phyloP scores from a whole-genome alignment of 2,113 vertebrate species.

The Siphamia tubifer region DNA sequence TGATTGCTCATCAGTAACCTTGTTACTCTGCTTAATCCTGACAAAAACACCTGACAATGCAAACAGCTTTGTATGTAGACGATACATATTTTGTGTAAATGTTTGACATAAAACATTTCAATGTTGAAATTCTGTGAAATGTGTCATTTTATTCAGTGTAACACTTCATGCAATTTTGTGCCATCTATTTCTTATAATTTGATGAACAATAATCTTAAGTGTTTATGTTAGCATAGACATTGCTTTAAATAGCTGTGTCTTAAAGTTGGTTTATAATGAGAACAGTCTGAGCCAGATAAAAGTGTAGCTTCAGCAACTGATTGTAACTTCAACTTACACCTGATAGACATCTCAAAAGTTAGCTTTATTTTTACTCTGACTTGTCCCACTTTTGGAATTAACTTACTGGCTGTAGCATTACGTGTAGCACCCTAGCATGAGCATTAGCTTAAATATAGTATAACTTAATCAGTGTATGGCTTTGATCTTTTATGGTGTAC shows the following conservation, averaged over 20 bases:
- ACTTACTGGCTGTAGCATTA: neutral
- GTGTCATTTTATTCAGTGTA: too few relatives aligned
- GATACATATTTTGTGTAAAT: too few relatives aligned
- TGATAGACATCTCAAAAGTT: neutral
- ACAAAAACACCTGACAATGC: neutral
- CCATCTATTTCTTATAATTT: too few relatives aligned
- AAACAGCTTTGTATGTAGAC: neutral
- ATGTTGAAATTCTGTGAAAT: too few relatives aligned
- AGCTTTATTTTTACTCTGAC: neutral
- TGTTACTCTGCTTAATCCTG: neutral
- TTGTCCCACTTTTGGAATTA: too few relatives aligned
- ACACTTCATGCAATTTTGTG: too few relatives aligned
- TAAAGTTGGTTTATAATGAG: neutral
- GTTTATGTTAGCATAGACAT: too few relatives aligned
- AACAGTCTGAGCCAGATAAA: neutral
- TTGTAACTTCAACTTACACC: neutral
- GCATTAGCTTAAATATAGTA: neutral
- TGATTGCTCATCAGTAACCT: neutral
- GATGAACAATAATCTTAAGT: too few relatives aligned
- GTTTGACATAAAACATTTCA: too few relatives aligned
- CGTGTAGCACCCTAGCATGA: neutral
- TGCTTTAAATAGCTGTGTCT: too few relatives aligned
- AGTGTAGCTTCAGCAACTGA: neutral
- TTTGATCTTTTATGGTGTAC: constrained; percentile 56
- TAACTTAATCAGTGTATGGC: constrained; percentile 44